Evolutionary conservation across 2,113 vertebrate genomes (phyloP).

Genomic region (Hypomesus transpacificus): DNA sequence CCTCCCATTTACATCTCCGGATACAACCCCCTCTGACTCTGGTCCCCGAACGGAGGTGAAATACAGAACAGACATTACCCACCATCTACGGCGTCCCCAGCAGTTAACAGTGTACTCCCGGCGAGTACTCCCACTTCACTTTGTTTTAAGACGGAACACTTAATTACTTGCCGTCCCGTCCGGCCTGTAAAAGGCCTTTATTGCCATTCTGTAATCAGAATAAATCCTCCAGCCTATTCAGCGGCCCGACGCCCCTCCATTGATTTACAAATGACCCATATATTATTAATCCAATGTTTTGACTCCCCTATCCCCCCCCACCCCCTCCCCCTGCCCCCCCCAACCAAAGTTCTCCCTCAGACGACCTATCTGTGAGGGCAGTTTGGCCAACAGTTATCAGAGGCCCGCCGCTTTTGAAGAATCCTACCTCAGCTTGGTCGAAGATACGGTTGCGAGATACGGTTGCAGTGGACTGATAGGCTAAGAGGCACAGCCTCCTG

Average conservation of each 20-base stretch:
- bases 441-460: too few species aligned
- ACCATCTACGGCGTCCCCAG: constrained; percentile 30
- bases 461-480: constrained; percentile 40
- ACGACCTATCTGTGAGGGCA: constrained; percentile 55
- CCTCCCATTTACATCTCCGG: constrained; percentile 23
- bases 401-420: constrained; percentile 27
- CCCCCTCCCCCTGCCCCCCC: not conserved
- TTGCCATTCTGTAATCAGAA: constrained; percentile 69
- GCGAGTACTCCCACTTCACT: constrained; percentile 56
- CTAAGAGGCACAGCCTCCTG: constrained; percentile 16
- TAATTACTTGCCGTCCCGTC: constrained; percentile 71
- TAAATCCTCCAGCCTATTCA: constrained; percentile 72
- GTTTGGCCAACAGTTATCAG: constrained; percentile 36
- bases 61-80: constrained; percentile 49
- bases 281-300: constrained; percentile 69
- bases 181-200: constrained; percentile 73
- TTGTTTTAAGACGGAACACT: constrained; percentile 70
- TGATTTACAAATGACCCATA: constrained; percentile 72
- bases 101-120: constrained; percentile 48
- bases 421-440: constrained; percentile 20
- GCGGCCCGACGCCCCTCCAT: constrained; percentile 54
- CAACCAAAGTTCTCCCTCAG: constrained; percentile 43
- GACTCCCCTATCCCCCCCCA: constrained; percentile 30
- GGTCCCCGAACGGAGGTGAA: constrained; percentile 52
- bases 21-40: constrained; percentile 6